Conservation (phyloP, 2,113 vertebrate genomes). For the Ursus arctos region DNA sequence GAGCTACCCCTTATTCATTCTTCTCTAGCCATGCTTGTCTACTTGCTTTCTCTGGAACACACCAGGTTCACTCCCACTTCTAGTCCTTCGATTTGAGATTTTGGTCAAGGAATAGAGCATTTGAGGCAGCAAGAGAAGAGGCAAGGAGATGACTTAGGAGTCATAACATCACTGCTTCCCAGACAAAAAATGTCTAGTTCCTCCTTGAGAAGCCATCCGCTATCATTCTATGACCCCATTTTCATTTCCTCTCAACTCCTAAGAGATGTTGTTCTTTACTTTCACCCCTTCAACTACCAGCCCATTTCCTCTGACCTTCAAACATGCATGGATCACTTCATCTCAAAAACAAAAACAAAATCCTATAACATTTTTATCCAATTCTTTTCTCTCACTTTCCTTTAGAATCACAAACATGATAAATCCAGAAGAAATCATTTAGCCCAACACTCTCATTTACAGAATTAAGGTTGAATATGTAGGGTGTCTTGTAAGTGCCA, state of each 20-base stretch:
- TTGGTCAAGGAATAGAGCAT: background rate
- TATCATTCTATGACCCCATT: background rate
- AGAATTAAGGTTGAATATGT: background rate
- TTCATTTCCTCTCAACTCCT: background rate
- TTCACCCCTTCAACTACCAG: background rate
- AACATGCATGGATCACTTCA: background rate
- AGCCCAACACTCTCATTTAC: background rate
- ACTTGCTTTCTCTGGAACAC: background rate
- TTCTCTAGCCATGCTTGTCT: background rate
- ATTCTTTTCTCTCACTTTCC: background rate
- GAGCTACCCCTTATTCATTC: background rate
- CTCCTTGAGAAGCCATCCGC: background rate
- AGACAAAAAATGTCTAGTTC: background rate
- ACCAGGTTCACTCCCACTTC: background rate
- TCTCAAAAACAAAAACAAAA: constrained; percentile 25
- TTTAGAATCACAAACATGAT: constrained; percentile 15
- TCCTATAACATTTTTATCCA: background rate
- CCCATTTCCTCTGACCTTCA: background rate
- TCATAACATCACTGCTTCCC: background rate
- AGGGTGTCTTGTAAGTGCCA: background rate
- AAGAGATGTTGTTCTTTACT: background rate
- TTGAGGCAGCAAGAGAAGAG: background rate
- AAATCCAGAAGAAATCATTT: background rate
- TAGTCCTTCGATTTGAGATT: background rate
- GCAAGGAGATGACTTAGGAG: background rate